Conservation (phyloP, 2,888 invertebrate genomes). For the Andrena dorsata region DNA sequence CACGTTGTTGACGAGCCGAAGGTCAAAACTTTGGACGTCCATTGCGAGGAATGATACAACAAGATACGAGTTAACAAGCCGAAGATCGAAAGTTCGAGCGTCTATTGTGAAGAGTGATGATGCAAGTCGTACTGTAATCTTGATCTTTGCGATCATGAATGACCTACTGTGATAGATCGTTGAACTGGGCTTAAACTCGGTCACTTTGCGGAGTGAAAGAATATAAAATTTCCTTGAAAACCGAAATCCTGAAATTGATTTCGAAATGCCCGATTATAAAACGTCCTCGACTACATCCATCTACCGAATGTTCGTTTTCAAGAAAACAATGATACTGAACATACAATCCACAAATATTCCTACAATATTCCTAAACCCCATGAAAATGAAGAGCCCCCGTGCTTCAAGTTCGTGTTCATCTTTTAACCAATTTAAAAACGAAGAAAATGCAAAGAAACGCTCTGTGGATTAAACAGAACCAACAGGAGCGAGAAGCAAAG, state of each 20-base stretch:
- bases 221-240: no score
- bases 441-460: neutral
- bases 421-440: no score
- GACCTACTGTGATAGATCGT: conserved; percentile 5
- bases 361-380: no score
- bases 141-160: neutral
- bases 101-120: neutral
- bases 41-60: conserved; percentile 3
- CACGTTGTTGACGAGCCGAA: neutral
- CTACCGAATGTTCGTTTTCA: no score
- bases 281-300: no score
- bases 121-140: neutral
- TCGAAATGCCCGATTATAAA: no score
- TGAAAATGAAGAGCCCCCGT: no score
- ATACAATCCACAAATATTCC: no score
- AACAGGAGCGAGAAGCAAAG: neutral
- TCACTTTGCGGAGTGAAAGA: neutral
- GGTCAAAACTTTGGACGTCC: neutral
- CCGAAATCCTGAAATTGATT: no score
- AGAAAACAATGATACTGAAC: no score
- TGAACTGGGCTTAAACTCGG: neutral
- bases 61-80: neutral
- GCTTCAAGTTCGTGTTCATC: no score
- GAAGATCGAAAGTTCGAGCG: neutral
- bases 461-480: neutral